Evolutionary conservation across 2,888 invertebrate species (phyloP).

Genomic region (Linhomoeus sp.): DNA sequence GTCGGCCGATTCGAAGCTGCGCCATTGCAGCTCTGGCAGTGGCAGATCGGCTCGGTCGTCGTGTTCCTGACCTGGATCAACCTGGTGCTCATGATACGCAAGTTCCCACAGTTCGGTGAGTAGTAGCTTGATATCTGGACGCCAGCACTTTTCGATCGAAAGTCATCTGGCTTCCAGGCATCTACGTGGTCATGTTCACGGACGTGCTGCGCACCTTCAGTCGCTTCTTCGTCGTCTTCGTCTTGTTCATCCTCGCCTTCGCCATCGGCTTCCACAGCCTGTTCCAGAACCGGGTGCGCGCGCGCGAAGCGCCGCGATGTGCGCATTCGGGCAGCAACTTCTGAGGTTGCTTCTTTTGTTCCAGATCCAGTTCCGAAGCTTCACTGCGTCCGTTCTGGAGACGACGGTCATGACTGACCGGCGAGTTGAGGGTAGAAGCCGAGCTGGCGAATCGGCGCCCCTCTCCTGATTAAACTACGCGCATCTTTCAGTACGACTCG

Average conservation of each 20-base stretch:
- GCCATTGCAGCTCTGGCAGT: slow-evolving; percentile 32
- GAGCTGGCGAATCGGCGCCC: too few relatives aligned
- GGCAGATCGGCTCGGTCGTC: slow-evolving; percentile 33
- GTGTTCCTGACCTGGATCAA: slow-evolving; percentile 34
- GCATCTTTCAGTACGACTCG: slow-evolving; percentile 12
- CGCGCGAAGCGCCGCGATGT: background rate
- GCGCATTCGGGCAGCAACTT: background rate
- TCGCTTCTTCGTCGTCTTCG: slow-evolving; percentile 28
- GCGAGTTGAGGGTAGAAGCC: slow-evolving; percentile 27
- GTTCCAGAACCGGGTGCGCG: slow-evolving; percentile 16
- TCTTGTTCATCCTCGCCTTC: slow-evolving; percentile 27
- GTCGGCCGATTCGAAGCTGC: too few relatives aligned
- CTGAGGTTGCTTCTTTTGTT: background rate
- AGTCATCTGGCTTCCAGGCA: slow-evolving; percentile 21
- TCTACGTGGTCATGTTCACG: slow-evolving; percentile 32
- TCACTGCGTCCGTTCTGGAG: slow-evolving; percentile 23
- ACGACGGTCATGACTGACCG: slow-evolving; percentile 30
- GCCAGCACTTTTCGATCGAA: too few relatives aligned
- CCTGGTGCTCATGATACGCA: slow-evolving; percentile 28
- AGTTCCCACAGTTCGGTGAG: slow-evolving; percentile 21
- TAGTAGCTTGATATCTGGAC: too few relatives aligned
- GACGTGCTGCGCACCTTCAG: slow-evolving; percentile 29
- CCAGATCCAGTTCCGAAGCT: slow-evolving; percentile 19
- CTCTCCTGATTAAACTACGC: too few relatives aligned
- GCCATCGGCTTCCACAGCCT: slow-evolving; percentile 19